Evolutionary conservation across 2,888 invertebrate genomes (phyloP), one percentile per base, ranked within the genome.

Genomic region (Heliconius aoede): DNA sequence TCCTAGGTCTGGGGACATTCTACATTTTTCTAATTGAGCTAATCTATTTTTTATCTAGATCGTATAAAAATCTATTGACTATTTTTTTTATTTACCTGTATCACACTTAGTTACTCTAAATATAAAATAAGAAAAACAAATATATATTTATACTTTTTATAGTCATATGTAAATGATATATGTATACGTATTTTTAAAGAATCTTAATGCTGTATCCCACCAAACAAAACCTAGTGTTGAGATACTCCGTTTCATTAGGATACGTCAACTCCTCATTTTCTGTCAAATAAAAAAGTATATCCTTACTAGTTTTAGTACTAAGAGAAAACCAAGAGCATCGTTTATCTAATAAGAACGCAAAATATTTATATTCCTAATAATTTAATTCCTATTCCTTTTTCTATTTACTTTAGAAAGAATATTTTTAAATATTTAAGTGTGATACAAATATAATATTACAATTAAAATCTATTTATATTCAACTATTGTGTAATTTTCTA

Each of bases 11-110:
- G 74, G 9, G 68, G 73, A 76, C 32, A 69, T 68, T 74, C 76
- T 80, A 80, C 64, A 74, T 72, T 68, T 64, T 75, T 76, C 79
- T 81, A 81, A 75, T 76, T 81, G 64, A 32, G 75, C 79, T 75
- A 78, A 75, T 72, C 72, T 74, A 65, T 58, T 40, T 28, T 36
- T 65, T 67, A 46, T 58, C 74, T 79, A 79, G 55, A 73, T 71
- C 62, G 81, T 81, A 81, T 81, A 74, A 81, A 81, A 81, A 81
- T 81, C 81, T 81, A 81, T 65, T 81, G 79, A 76, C 76, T 76
- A 72, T 74, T 76, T 78, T 36, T 51, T 26, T 55, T 21, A 55
- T 55, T 55, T 55, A 55, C n/a, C 24, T 65, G 71, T 36, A n/a
- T 75, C 69, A 71, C 55, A 75, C 75, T 71, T 61, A 32, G 51